A percentile compares a stretch with the other conserved stretches of the same genome.
Evolutionary conservation across 2,888 invertebrate genomes (phyloP).

Genomic region (Galerucella calmariensis): DNA sequence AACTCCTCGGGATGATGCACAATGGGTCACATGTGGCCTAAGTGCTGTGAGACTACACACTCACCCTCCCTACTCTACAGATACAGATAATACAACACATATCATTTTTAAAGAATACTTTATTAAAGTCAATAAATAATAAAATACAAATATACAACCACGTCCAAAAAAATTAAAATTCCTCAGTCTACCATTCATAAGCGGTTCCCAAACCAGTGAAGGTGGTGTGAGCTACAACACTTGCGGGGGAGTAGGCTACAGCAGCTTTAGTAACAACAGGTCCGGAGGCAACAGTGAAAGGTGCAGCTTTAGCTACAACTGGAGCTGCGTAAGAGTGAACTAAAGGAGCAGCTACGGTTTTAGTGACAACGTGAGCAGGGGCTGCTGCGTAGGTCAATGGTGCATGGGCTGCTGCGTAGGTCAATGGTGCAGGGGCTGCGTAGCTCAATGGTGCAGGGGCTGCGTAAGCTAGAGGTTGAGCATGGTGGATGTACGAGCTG

Average conservation of each 20-base stretch:
- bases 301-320: slow-evolving; percentile 35
- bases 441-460: slow-evolving; percentile 48
- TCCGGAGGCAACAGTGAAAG: slow-evolving; percentile 53
- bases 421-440: slow-evolving; percentile 29
- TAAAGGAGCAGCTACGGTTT: slow-evolving; percentile 43
- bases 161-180: slow-evolving; percentile 22
- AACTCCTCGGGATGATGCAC: too few species aligned
- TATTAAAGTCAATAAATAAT: slow-evolving; percentile 32
- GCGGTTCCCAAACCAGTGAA: slow-evolving; percentile 74
- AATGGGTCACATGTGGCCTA: too few species aligned
- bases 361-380: slow-evolving; percentile 35
- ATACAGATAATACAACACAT: not conserved
- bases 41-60: too few species aligned
- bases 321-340: slow-evolving; percentile 52
- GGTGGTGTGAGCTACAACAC: slow-evolving; percentile 69
- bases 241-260: too few species aligned
- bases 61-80: too few species aligned
- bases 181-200: slow-evolving; percentile 71
- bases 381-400: slow-evolving; percentile 45
- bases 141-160: slow-evolving; percentile 38
- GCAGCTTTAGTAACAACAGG: slow-evolving; percentile 37
- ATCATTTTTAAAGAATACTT: not conserved
- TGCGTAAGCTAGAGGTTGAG: slow-evolving; percentile 21
- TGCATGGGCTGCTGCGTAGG: slow-evolving; percentile 36
- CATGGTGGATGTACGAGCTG: slow-evolving; percentile 27